Conservation (phyloP, 1,140 invertebrate species). For the Dendroctonus ponderosae region DNA sequence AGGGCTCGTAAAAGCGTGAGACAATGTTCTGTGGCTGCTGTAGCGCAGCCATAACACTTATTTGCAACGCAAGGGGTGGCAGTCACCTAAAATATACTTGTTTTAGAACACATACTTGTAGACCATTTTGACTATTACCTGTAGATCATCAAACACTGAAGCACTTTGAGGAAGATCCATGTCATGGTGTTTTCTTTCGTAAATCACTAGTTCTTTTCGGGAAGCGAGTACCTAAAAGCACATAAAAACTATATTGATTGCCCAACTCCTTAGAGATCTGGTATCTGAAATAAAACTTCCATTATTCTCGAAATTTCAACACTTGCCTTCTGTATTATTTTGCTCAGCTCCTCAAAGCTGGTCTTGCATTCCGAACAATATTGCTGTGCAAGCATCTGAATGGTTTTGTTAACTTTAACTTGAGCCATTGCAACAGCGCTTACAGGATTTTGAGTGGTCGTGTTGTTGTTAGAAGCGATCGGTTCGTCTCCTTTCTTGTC, state of each 20-base stretch:
- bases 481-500: constrained; percentile 65
- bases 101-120: not conserved
- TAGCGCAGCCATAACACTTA: constrained; percentile 79
- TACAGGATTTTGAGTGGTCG: constrained; percentile 40
- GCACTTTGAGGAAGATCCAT: constrained; percentile 40
- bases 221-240: constrained; percentile 41
- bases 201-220: constrained; percentile 83
- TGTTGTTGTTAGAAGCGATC: constrained; percentile 24
- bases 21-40: constrained; percentile 89
- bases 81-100: constrained; percentile 15
- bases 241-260: not conserved
- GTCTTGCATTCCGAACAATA: constrained; percentile 94
- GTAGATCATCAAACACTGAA: constrained; percentile 37
- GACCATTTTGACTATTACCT: not conserved
- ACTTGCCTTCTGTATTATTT: constrained; percentile 82
- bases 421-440: constrained; percentile 46
- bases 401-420: constrained; percentile 78
- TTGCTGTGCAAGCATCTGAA: constrained; percentile 84
- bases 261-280: not conserved
- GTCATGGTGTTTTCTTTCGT: constrained; percentile 80
- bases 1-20: constrained; percentile 89
- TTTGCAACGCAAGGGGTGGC: constrained; percentile 28
- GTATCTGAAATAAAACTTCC: not conserved
- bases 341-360: constrained; percentile 93
- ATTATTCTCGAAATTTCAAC: constrained; percentile 4